These are phyloP conservation scores for Chloebia gouldiae DNA, from an alignment of 2,113 vertebrate species.

Conservation along the genomic window DNA sequence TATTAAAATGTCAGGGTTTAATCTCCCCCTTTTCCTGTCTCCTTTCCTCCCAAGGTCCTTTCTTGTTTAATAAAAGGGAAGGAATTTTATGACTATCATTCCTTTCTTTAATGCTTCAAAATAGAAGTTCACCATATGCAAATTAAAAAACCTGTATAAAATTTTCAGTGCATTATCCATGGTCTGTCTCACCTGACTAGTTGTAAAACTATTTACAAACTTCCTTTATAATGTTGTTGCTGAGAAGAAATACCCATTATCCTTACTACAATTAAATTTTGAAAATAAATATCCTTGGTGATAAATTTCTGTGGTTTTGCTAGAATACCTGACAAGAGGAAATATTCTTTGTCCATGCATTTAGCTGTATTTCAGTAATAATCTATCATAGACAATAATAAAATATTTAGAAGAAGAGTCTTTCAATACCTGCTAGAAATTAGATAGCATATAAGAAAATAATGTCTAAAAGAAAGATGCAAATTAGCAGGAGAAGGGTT, in stretches of 20 bases:
- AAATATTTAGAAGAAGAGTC: not conserved
- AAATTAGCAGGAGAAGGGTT: not conserved
- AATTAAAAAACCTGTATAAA: not conserved
- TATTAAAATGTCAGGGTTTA: not conserved
- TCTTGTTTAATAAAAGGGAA: not conserved
- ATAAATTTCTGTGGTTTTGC: not conserved
- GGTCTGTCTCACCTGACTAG: not conserved
- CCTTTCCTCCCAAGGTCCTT: not conserved
- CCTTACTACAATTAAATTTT: not conserved
- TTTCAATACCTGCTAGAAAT: not conserved
- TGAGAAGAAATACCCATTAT: not conserved
- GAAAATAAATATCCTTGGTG: not conserved
- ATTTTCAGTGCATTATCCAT: not conserved
- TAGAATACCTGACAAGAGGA: not conserved
- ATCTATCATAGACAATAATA: not conserved
- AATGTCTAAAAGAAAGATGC: not conserved
- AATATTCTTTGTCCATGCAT: not conserved
- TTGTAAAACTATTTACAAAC: not conserved
- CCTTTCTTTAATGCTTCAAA: not conserved
- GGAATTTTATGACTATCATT: not conserved
- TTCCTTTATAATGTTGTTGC: not conserved
- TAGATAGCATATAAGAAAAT: not conserved
- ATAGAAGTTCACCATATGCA: too few species aligned
- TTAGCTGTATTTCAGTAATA: not conserved
- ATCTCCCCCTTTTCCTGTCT: not conserved